Evolutionary conservation across 2,888 invertebrate species (phyloP), one percentile per base, ranked within the genome.

Genomic region (Andrena praecox): DNA sequence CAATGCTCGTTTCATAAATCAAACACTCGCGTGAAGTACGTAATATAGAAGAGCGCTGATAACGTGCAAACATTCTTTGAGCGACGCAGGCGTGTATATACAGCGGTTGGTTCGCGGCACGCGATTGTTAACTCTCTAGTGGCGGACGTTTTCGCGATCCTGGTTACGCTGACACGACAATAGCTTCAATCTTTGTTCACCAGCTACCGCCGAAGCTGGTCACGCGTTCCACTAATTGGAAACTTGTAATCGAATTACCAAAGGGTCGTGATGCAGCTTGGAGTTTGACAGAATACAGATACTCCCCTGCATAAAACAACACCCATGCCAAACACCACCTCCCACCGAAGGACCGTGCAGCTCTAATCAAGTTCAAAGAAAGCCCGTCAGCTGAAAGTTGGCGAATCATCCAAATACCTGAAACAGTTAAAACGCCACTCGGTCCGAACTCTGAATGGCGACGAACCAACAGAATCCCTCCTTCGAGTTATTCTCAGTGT

Each of bases 1-100:
- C 60, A 68, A 81, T 80, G 56, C 63, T 81, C 75, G 84, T 83
- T 74, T 68, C 81, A 81, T 84, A 81, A 85, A 84, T 85, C 81
- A 84, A 75, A 74, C 81, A 50, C 81, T 81, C 78, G 70, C 66
- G 76, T 50, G 59, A 71, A 80, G 80, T 72, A 56, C 69, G 66
- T 77, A 85, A 84, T 42, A 5, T 80, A 68, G 73, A 68, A 67
- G 81, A 77, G 84, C 68, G 42, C 60, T 73, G 84, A 84, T 84
- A 85, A 76, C 77, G 81, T 73, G 84, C 78, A 77, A 77, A 79
- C 72, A 78, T 81, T 84, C 78, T 78, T 78, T 50, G 52, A 68
- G 76, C 67, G 69, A 60, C 60, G 69, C 66, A 60, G 42, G 20
- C 72, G 62, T 31, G 42, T 16, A 42, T 42, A 42, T 16, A 31